Evolutionary conservation across 2,797 vertebrate genomes (phyloP).

Genomic region (Tamandua tetradactyla): DNA sequence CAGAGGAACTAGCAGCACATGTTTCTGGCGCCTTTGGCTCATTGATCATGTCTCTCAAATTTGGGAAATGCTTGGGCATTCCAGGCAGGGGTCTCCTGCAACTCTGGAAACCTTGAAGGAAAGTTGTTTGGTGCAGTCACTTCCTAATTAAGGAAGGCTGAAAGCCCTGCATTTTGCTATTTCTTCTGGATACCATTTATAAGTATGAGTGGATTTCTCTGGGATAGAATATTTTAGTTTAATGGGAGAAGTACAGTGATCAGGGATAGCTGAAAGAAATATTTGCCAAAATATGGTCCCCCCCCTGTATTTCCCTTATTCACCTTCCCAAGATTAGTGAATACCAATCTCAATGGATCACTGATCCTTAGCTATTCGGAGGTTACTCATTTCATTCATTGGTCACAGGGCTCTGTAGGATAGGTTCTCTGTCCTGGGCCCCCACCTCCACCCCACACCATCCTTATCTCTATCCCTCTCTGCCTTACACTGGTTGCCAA

Average conservation of each 20-base stretch:
- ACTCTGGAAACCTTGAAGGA: conserved; percentile 30
- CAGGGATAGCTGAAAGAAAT: background rate
- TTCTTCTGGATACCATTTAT: conserved; percentile 36
- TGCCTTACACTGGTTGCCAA: background rate
- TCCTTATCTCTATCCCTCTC: background rate
- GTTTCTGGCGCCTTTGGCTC: conserved; percentile 45
- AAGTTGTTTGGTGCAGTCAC: conserved; percentile 36
- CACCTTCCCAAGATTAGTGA: background rate
- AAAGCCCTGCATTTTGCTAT: conserved; percentile 26
- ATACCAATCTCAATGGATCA: background rate
- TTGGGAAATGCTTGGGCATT: conserved; percentile 41
- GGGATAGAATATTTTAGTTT: conserved; percentile 32
- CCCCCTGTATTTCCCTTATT: background rate
- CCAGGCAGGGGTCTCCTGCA: background rate
- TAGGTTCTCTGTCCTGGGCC: background rate
- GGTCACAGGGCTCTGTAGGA: background rate
- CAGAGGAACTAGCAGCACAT: background rate
- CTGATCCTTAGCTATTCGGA: background rate
- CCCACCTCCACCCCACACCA: no score
- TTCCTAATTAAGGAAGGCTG: conserved; percentile 49
- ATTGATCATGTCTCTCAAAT: conserved; percentile 2
- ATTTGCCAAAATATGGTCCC: background rate
- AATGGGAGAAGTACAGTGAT: conserved; percentile 35
- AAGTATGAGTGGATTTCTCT: conserved; percentile 27
- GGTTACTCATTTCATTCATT: background rate